Evolutionary conservation across 2,888 invertebrate species (phyloP).

Genomic region (Caenorhabditis macrosperma): DNA sequence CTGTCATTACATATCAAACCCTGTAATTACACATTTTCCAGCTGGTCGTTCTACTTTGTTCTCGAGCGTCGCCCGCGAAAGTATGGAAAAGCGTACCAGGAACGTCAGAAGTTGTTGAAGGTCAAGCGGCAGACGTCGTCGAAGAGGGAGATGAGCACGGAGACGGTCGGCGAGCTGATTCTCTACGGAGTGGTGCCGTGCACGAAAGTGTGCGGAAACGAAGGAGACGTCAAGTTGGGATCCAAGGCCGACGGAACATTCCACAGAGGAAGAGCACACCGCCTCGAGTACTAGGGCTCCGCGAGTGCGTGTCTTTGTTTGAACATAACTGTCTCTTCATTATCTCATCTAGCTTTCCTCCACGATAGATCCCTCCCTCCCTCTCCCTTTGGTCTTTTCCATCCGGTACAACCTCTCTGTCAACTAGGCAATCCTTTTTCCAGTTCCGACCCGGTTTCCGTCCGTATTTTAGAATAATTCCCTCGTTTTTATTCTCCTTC

Average conservation of each 20-base stretch:
- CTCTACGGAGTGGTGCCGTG: constrained; percentile 55
- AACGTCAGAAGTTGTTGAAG: constrained; percentile 18
- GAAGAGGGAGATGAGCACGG: constrained; percentile 31
- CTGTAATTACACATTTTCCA: constrained; percentile 31
- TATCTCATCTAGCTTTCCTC: constrained; percentile 8
- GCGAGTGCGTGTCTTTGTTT: constrained; percentile 7
- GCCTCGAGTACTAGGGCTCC: constrained; percentile 19
- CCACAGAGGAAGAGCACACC: constrained; percentile 35
- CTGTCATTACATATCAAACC: constrained; percentile 9
- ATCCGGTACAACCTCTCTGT: constrained; percentile 23
- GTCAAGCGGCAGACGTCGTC: constrained; percentile 32
- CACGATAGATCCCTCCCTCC: constrained; percentile 2
- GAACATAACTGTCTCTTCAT: constrained; percentile 42
- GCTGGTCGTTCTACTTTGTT: constrained; percentile 69
- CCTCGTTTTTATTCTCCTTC: constrained; percentile 4
- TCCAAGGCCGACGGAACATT: constrained; percentile 54
- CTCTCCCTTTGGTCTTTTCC: constrained; percentile 2
- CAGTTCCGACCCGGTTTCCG: neutral
- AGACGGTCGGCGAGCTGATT: constrained; percentile 27
- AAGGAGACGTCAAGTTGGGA: constrained; percentile 23
- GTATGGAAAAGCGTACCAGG: constrained; percentile 46
- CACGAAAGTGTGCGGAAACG: constrained; percentile 22
- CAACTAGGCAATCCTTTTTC: constrained; percentile 5
- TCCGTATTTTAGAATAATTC: constrained; percentile 1
- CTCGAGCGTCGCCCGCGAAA: constrained; percentile 64